Conservation (phyloP, 2,113 vertebrate species). For the Argyrosomus japonicus region DNA sequence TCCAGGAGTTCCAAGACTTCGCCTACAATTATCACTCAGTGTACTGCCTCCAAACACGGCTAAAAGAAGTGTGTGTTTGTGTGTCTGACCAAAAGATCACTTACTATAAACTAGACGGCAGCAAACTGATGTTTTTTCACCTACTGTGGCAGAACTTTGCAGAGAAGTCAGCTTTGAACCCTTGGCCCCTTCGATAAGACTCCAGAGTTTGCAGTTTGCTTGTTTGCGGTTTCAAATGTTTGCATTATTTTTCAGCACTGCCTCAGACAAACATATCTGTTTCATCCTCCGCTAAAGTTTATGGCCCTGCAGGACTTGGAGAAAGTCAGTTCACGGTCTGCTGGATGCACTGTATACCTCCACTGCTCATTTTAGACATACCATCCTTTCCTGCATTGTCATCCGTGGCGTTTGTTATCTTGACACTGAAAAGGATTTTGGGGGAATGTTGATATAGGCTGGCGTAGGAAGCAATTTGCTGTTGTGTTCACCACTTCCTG, state of each 20-base stretch:
- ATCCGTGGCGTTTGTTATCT: slow-evolving; percentile 62
- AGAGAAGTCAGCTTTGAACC: slow-evolving; percentile 64
- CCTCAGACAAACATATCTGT: slow-evolving; percentile 51
- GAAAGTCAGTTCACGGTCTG: slow-evolving; percentile 50
- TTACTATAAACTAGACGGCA: slow-evolving; percentile 19
- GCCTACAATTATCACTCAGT: not conserved
- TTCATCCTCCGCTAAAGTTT: slow-evolving; percentile 59
- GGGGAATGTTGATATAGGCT: slow-evolving; percentile 39
- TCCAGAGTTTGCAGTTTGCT: slow-evolving; percentile 43
- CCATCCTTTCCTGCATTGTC: slow-evolving; percentile 52
- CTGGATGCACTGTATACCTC: slow-evolving; percentile 39
- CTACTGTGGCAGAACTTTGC: slow-evolving; percentile 54
- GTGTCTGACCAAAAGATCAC: slow-evolving; percentile 29
- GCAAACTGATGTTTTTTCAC: slow-evolving; percentile 28
- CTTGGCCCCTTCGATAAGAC: slow-evolving; percentile 46
- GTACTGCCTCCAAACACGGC: slow-evolving; percentile 23
- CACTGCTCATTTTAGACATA: slow-evolving; percentile 45
- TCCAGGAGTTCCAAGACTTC: not conserved
- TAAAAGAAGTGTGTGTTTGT: not conserved
- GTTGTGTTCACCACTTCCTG: slow-evolving; percentile 41
- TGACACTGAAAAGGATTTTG: slow-evolving; percentile 50
- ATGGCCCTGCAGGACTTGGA: slow-evolving; percentile 51
- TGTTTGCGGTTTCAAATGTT: slow-evolving; percentile 52
- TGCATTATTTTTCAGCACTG: slow-evolving; percentile 49
- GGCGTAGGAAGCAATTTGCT: slow-evolving; percentile 52